A percentile compares a stretch with the other conserved stretches of the same genome.
phyloP scores from a whole-genome alignment of 1,140 invertebrate genomes.

The Trypoxylus dichotomus region DNA sequence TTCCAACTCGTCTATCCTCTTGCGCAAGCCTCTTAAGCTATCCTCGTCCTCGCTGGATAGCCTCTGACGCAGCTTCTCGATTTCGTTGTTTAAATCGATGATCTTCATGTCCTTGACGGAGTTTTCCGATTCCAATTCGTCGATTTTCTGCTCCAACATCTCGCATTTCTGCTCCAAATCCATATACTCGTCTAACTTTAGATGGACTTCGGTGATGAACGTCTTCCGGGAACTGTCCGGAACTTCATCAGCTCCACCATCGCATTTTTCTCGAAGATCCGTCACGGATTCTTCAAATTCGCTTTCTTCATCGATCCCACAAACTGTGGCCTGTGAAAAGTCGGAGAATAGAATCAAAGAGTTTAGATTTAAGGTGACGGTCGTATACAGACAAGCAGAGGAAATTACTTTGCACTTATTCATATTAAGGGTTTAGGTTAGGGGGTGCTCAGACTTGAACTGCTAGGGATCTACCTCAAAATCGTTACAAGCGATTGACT shows the following conservation, averaged over 20 bases:
- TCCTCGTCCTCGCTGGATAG: not conserved
- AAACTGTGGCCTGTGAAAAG: not conserved
- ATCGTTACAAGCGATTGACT: too few species aligned
- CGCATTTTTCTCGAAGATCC: not conserved
- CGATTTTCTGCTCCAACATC: not conserved
- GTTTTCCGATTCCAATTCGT: not conserved
- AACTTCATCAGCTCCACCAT: not conserved
- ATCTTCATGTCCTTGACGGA: not conserved
- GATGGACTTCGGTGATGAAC: not conserved
- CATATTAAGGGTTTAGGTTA: too few species aligned
- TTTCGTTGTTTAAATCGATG: not conserved
- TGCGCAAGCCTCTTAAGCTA: not conserved
- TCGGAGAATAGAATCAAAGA: not conserved
- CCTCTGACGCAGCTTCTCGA: not conserved
- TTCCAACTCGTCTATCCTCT: not conserved
- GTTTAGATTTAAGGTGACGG: too few species aligned
- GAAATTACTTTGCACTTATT: too few species aligned
- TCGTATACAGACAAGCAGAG: too few species aligned
- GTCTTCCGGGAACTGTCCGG: not conserved
- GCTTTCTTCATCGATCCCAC: conserved; percentile 4
- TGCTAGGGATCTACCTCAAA: too few species aligned
- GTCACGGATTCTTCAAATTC: not conserved
- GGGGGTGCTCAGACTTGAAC: too few species aligned
- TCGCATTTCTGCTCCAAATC: conserved; percentile 1
- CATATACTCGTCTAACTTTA: not conserved